A percentile compares a stretch with the other conserved stretches of the same genome.
phyloP scores from a whole-genome alignment of 2,797 vertebrate species.

The Nyctibius grandis region DNA sequence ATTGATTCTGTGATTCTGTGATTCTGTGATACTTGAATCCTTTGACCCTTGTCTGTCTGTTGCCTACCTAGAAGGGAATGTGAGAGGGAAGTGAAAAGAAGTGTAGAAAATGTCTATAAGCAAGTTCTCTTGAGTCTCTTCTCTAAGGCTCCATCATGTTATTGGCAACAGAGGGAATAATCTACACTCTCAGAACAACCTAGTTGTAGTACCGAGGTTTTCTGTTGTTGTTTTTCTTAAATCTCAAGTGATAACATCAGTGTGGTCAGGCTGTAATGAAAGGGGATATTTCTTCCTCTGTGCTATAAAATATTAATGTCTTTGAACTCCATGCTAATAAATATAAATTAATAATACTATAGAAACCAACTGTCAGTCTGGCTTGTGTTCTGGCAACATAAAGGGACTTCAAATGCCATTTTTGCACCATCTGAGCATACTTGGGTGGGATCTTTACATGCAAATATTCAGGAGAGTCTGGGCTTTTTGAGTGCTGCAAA shows the following conservation, averaged over 20 bases:
- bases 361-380: neutral
- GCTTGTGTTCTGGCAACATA: neutral
- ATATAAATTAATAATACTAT: slow-evolving; percentile 3
- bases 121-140: neutral
- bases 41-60: neutral
- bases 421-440: neutral
- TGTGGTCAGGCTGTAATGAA: neutral
- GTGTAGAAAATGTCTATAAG: neutral
- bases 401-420: neutral
- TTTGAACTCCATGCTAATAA: slow-evolving; percentile 15
- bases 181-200: neutral
- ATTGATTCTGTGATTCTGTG: no score
- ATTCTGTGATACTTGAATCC: neutral
- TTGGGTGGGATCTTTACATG: neutral
- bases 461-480: neutral
- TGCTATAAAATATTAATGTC: neutral
- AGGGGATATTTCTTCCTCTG: neutral
- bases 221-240: neutral
- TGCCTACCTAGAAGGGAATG: neutral
- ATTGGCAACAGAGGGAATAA: neutral
- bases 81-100: neutral
- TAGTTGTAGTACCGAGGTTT: neutral
- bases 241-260: neutral
- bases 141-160: neutral
- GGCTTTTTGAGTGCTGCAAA: neutral